Base-by-base conservation (phyloP, 2,888 invertebrate species). In the Ischnura elegans region DNA sequence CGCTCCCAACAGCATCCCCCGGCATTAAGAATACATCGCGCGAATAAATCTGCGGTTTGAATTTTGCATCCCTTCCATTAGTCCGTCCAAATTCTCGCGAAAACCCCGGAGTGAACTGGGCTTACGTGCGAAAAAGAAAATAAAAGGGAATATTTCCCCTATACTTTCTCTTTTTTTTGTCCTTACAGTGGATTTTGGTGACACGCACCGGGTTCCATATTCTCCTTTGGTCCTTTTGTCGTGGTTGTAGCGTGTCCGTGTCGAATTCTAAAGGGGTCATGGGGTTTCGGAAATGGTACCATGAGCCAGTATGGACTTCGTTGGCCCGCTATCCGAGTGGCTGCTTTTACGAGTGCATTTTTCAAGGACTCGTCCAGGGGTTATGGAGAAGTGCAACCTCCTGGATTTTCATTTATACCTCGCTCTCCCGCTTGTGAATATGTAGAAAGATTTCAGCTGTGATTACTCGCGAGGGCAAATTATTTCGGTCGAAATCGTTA, bases 11-110 rank as follows among this genome's bases (percentile, higher is more conserved):
- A 16, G 61, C 61, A 61, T n/a, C 61, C n/a, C 10, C 61, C n/a
- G n/a, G 36, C 36, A 36, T 76, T 36, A 76, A 76, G 76, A 76
- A 76, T 76, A 76, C 76, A 76, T 36, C 13, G 36, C 8, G 76
- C 76, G 76, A 76, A 76, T 76, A 36, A 76, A 76, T 76, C 76
- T 76, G 76, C 29, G 76, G 76, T 76, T 76, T 76, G 76, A 76
- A 76, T 76, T 36, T 76, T 76, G 76, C 16, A 76, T 76, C 76
- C 13, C 29, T 36, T 76, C 76, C 76, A 76, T 76, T 76, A 76
- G 76, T 51, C 51, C 16, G 51, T 19, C 19, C 51, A 13, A 19
- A 13, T 13, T 13, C 13, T 51, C 76, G 8, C 76, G 5, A 10
- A 8, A 8, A 10, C 36, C 76, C 76, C 10, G 36, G 36, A 29